Percentiles rank a stretch among this genome's conserved stretches.
Conservation (phyloP, 1,140 invertebrate genomes). For the Apis dorsata region DNA sequence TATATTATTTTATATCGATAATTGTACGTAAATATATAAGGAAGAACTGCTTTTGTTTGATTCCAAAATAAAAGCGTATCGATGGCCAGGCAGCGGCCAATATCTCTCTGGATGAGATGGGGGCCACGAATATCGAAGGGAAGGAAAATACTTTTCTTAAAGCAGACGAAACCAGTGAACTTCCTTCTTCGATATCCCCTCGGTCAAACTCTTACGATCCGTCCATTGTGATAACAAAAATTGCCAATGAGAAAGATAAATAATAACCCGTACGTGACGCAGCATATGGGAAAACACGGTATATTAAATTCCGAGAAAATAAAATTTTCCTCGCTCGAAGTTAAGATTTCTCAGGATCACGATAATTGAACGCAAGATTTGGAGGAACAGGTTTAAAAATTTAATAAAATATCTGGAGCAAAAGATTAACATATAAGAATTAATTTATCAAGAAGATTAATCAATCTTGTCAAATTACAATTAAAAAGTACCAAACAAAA, state of each 20-base stretch:
- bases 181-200: slow-evolving; percentile 22
- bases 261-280: slow-evolving; percentile 1
- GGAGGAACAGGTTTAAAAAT: too few species aligned
- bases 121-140: slow-evolving; percentile 10
- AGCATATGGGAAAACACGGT: neutral
- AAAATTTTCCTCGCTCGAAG: neutral
- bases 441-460: too few species aligned
- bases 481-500: too few species aligned
- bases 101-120: slow-evolving; percentile 16
- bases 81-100: slow-evolving; percentile 42
- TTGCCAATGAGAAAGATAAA: neutral
- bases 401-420: too few species aligned
- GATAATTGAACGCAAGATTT: too few species aligned
- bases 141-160: slow-evolving; percentile 53
- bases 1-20: too few species aligned
- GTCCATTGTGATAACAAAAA: slow-evolving; percentile 30
- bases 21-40: too few species aligned
- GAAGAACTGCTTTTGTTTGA: neutral
- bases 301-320: neutral
- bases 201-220: neutral
- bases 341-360: too few species aligned
- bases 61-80: slow-evolving; percentile 42
- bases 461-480: too few species aligned
- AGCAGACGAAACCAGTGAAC: slow-evolving; percentile 22
- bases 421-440: too few species aligned